A percentile compares a stretch with the other conserved stretches of the same genome.
phyloP scores from a whole-genome alignment of 1,140 invertebrate species.

The Drosophila quadrilineata region DNA sequence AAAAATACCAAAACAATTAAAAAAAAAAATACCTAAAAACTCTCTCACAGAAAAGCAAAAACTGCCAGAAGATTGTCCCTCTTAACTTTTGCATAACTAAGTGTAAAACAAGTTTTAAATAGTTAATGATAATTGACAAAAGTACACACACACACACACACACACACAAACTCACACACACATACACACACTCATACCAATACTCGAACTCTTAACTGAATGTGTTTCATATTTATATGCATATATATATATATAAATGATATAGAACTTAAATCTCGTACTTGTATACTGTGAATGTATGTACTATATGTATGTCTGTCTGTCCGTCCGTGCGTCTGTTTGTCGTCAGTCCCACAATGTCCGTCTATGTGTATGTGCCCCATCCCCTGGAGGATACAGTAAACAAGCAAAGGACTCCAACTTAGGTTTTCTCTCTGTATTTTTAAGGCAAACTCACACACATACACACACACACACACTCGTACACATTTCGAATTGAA shows the following conservation, averaged over 20 bases:
- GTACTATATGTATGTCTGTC: no score
- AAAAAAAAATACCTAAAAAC: constrained; percentile 11
- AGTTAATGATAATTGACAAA: constrained; percentile 25
- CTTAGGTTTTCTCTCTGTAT: constrained; percentile 38
- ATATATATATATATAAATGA: no score
- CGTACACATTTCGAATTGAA: no score
- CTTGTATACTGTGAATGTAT: constrained; percentile 20
- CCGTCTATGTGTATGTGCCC: constrained; percentile 56
- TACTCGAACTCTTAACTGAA: constrained; percentile 74
- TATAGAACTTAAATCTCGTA: constrained; percentile 22
- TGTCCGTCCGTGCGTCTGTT: no score
- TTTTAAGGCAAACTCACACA: constrained; percentile 28
- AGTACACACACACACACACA: constrained; percentile 22
- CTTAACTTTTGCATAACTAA: constrained; percentile 17
- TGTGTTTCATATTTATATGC: constrained; percentile 69
- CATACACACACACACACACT: constrained; percentile 5
- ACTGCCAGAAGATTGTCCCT: no score
- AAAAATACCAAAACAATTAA: constrained; percentile 21
- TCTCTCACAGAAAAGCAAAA: constrained; percentile 27
- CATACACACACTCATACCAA: constrained; percentile 14
- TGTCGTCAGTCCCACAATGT: no score
- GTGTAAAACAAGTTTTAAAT: constrained; percentile 40
- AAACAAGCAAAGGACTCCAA: constrained; percentile 14
- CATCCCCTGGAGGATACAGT: no score
- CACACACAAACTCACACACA: constrained; percentile 5